A percentile compares a stretch with the other conserved stretches of the same genome.
phyloP scores from a whole-genome alignment of 2,113 vertebrate genomes.

The Grammomys dolichurus region DNA sequence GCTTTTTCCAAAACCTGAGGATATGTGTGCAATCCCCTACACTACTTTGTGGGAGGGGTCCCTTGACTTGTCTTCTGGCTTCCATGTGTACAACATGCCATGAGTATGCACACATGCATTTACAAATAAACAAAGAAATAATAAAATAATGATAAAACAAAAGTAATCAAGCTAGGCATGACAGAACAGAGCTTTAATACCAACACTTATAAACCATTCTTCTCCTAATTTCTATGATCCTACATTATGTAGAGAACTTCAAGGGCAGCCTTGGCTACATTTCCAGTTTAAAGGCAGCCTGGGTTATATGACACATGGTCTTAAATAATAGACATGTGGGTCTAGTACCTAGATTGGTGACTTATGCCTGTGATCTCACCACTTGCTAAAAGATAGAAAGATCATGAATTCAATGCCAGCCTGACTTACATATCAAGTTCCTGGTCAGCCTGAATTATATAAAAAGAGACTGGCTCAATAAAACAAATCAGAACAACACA shows the following conservation, averaged over 20 bases:
- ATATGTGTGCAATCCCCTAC: not conserved
- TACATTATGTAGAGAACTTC: not conserved
- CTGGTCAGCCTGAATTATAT: no score
- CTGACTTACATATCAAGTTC: no score
- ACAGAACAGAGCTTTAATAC: not conserved
- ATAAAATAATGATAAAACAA: not conserved
- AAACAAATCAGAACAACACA: no score
- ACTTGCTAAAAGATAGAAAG: no score
- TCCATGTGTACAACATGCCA: not conserved
- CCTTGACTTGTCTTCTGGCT: not conserved
- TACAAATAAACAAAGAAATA: not conserved
- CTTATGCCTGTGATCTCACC: no score
- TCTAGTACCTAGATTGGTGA: no score
- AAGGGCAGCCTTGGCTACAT: not conserved
- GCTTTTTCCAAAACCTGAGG: not conserved
- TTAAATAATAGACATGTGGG: not conserved
- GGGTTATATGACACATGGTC: not conserved
- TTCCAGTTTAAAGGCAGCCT: not conserved
- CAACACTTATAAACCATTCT: not conserved
- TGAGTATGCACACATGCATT: not conserved
- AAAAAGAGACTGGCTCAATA: no score
- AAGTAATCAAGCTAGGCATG: not conserved
- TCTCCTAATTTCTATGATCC: not conserved
- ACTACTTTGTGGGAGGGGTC: not conserved
- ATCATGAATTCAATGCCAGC: no score